Evolutionary conservation across 2,888 invertebrate genomes (phyloP).

Genomic region (Lasioglossum lativentre): DNA sequence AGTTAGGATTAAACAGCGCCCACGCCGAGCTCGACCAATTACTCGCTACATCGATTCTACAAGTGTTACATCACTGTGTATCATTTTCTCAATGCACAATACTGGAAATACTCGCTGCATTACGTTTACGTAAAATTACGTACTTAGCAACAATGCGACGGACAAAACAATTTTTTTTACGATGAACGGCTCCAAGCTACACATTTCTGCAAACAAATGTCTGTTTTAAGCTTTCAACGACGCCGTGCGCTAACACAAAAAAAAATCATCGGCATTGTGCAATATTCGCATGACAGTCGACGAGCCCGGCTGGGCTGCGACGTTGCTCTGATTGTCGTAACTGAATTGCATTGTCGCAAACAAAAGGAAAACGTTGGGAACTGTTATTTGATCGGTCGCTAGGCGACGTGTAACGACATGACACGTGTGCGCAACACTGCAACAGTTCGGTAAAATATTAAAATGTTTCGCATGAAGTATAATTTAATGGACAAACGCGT

Average conservation of each 20-base stretch:
- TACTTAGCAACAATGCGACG: neutral
- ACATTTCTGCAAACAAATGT: neutral
- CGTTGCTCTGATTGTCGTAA: neutral
- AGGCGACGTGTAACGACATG: neutral
- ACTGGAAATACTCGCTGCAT: neutral
- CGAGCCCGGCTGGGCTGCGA: neutral
- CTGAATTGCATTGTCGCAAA: neutral
- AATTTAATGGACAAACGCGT: neutral
- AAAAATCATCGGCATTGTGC: neutral
- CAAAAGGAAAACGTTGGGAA: neutral
- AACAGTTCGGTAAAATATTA: neutral
- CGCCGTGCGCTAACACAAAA: neutral
- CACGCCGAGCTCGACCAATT: neutral
- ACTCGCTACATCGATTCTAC: neutral
- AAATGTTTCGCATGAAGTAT: neutral
- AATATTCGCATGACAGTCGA: neutral
- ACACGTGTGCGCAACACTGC: neutral
- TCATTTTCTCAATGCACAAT: neutral
- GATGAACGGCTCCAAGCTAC: neutral
- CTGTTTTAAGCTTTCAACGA: neutral
- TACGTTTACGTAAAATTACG: neutral
- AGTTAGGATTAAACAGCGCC: neutral
- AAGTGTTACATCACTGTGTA: neutral
- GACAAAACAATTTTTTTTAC: neutral
- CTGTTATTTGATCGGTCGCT: slow-evolving; percentile 7